Evolutionary conservation across 2,888 invertebrate genomes (phyloP).

Genomic region (Therioaphis trifolii): DNA sequence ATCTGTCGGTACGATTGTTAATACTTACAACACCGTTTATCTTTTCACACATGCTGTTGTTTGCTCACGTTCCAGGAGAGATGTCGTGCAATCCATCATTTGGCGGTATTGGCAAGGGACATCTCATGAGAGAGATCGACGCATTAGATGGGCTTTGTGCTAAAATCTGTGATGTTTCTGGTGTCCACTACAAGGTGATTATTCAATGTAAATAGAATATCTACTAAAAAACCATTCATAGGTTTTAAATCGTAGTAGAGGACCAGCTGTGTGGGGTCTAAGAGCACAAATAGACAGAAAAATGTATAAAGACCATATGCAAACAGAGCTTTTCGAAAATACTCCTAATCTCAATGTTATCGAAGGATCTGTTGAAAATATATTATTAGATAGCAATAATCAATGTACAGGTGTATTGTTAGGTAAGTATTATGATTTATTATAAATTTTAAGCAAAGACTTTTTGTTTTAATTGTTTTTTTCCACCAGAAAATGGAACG

Average conservation of each 20-base stretch:
- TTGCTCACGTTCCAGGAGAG: conserved; percentile 74
- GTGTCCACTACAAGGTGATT: conserved; percentile 79
- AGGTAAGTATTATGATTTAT: conserved; percentile 68
- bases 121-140: conserved; percentile 87
- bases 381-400: conserved; percentile 72
- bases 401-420: conserved; percentile 72
- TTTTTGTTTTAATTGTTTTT: not conserved
- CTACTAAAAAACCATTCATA: conserved; percentile 41
- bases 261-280: conserved; percentile 90
- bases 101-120: conserved; percentile 92
- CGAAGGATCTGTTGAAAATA: conserved; percentile 83
- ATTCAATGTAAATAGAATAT: conserved; percentile 4
- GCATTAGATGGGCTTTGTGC: conserved; percentile 88
- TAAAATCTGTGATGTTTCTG: conserved; percentile 83
- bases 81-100: conserved; percentile 96
- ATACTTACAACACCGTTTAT: too few relatives aligned
- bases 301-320: conserved; percentile 82
- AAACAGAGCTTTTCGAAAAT: conserved; percentile 75
- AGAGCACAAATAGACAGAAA: conserved; percentile 88
- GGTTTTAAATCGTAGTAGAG: conserved; percentile 71
- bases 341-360: conserved; percentile 76
- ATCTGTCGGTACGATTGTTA: conserved; percentile 76
- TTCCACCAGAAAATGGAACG: conserved; percentile 72
- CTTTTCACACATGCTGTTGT: not conserved
- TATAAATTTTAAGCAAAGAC: not conserved